Percentiles rank a stretch among this genome's conserved stretches.
Evolutionary conservation across 1,140 invertebrate species (phyloP).

Genomic region (Pissodes strobi): DNA sequence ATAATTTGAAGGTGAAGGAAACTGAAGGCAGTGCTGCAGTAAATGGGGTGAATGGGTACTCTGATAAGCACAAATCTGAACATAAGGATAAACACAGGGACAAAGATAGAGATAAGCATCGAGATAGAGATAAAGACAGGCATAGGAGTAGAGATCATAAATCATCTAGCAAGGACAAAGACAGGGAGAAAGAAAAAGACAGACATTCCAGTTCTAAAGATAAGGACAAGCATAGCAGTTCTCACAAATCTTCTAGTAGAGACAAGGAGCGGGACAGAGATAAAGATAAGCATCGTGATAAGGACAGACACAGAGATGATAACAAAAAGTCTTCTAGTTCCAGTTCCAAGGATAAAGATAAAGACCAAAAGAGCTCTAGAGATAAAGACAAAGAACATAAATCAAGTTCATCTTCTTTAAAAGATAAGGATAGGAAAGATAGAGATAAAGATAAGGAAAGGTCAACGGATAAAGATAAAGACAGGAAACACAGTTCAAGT

Average conservation of each 20-base stretch:
- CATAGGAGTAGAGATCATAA: constrained; percentile 69
- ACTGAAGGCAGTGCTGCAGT: constrained; percentile 56
- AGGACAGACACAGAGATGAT: constrained; percentile 49
- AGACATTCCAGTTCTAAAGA: constrained; percentile 57
- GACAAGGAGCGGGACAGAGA: constrained; percentile 37
- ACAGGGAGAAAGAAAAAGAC: constrained; percentile 54
- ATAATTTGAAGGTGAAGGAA: constrained; percentile 38
- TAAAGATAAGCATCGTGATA: constrained; percentile 43
- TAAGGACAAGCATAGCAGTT: constrained; percentile 55
- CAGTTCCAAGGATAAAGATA: constrained; percentile 54
- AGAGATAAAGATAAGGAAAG: constrained; percentile 53
- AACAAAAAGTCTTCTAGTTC: constrained; percentile 45
- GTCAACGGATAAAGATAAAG: constrained; percentile 60
- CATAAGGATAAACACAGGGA: constrained; percentile 70
- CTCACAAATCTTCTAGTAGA: constrained; percentile 27
- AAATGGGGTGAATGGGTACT: constrained; percentile 72
- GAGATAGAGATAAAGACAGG: constrained; percentile 61
- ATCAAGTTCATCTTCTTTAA: constrained; percentile 66
- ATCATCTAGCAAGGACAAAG: constrained; percentile 64
- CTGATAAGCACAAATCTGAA: constrained; percentile 71
- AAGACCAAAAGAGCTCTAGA: constrained; percentile 2
- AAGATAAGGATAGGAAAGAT: constrained; percentile 55
- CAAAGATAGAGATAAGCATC: constrained; percentile 63
- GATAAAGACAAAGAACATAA: constrained; percentile 49
- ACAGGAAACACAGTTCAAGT: constrained; percentile 58